Conservation (phyloP, 2,888 invertebrate genomes). For the Scaptomyza polygonia region DNA sequence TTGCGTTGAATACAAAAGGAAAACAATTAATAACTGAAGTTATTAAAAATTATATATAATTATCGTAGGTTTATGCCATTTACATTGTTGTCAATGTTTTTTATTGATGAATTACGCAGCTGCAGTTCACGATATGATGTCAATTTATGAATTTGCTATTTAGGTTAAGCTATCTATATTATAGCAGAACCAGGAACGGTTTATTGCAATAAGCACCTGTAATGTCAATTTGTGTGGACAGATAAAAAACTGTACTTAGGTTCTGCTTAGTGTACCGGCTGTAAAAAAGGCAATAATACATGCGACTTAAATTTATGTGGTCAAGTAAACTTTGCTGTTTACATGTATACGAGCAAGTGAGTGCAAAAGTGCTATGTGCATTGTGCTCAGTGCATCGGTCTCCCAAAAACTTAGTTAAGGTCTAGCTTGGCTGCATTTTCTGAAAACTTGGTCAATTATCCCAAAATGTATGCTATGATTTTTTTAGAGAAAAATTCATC, state of each 20-base stretch:
- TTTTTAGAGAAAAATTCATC: too few relatives aligned
- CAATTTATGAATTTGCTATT: too few relatives aligned
- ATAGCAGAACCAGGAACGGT: too few relatives aligned
- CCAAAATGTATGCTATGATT: neutral
- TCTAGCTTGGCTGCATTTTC: neutral
- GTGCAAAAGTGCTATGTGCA: slow-evolving; percentile 52
- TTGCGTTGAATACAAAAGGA: neutral
- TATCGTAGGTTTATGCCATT: neutral
- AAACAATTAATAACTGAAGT: neutral
- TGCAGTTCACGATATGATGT: too few relatives aligned
- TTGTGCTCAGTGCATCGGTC: slow-evolving; percentile 44
- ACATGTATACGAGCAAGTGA: slow-evolving; percentile 11
- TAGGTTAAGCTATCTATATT: too few relatives aligned
- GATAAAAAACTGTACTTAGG: neutral
- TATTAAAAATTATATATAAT: neutral
- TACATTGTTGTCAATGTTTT: neutral
- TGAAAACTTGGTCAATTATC: neutral
- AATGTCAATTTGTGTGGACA: too few relatives aligned
- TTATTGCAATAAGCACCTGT: neutral
- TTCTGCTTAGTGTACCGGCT: neutral
- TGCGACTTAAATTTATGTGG: slow-evolving; percentile 26
- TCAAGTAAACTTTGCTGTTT: slow-evolving; percentile 1
- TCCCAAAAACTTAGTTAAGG: slow-evolving; percentile 12
- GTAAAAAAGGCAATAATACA: slow-evolving; percentile 15
- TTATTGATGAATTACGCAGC: neutral